Conservation (phyloP, 2,113 vertebrate species). For the Chrysochloris asiatica region DNA sequence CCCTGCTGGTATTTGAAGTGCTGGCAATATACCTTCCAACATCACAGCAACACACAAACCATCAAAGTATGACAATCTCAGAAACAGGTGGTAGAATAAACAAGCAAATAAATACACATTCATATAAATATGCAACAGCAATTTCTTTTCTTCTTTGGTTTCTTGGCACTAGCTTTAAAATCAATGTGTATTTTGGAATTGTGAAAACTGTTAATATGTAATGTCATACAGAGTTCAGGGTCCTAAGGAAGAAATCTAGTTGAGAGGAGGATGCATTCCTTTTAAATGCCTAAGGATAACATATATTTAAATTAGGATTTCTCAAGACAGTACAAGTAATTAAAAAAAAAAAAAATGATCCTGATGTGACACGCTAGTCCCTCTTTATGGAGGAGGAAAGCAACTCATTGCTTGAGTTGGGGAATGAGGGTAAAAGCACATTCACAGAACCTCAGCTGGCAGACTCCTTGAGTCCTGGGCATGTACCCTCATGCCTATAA, state of each 20-base stretch:
- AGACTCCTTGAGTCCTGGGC: background rate
- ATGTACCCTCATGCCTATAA: too few species aligned
- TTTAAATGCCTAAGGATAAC: conserved; percentile 1
- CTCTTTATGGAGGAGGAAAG: background rate
- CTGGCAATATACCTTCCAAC: background rate
- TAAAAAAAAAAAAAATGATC: conserved; percentile 12
- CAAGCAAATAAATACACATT: background rate
- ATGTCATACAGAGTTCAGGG: background rate
- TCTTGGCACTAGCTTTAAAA: background rate
- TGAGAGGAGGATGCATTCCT: background rate
- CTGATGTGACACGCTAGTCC: background rate
- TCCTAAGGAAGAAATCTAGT: background rate
- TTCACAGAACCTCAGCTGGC: background rate
- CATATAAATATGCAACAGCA: background rate
- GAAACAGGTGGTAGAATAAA: background rate
- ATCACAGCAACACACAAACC: background rate
- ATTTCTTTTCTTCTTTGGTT: conserved; percentile 6
- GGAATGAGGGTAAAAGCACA: background rate
- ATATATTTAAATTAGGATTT: background rate
- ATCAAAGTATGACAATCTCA: background rate
- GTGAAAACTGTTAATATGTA: background rate
- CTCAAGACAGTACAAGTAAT: background rate
- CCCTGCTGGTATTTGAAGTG: background rate
- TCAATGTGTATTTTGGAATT: background rate
- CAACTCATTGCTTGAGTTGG: background rate